Percentiles rank a stretch among this genome's conserved stretches.
These are phyloP conservation scores for Prosopocoilus inquinatus DNA, from an alignment of 2,888 invertebrate genomes.

Conservation along the genomic window DNA sequence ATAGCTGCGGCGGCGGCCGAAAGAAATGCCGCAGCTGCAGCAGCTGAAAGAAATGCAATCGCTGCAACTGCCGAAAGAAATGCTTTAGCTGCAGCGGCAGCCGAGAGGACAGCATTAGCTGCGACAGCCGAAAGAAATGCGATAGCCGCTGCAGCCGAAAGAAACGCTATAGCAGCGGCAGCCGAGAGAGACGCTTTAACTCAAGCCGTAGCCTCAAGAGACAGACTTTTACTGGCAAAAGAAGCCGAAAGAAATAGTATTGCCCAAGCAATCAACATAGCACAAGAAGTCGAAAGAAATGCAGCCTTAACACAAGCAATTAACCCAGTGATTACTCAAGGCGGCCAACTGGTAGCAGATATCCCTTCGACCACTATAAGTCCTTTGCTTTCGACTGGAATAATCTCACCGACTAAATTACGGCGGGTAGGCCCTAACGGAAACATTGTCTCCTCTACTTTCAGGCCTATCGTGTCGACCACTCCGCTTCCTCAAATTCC, in stretches of 20 bases:
- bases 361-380: conserved; percentile 14
- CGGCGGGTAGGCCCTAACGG: too few relatives aligned
- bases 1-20: too few relatives aligned
- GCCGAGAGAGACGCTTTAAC: conserved; percentile 9
- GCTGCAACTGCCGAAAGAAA: not conserved
- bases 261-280: not conserved
- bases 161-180: not conserved
- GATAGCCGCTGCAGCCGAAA: conserved; percentile 5
- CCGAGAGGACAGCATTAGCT: not conserved
- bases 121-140: conserved; percentile 6
- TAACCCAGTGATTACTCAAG: conserved; percentile 19
- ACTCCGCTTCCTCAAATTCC: too few relatives aligned
- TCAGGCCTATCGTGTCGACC: too few relatives aligned
- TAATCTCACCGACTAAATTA: too few relatives aligned
- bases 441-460: too few relatives aligned
- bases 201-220: not conserved
- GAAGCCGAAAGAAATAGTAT: conserved; percentile 10
- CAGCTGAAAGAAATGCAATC: not conserved
- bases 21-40: not conserved
- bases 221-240: conserved; percentile 1
- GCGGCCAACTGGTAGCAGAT: conserved; percentile 16
- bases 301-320: not conserved
- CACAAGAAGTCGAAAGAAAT: not conserved
- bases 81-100: not conserved
- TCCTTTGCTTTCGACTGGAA: not conserved